A percentile compares a stretch with the other conserved stretches of the same genome.
Conservation (phyloP, 1,140 invertebrate species). For the Drosophila auraria region DNA sequence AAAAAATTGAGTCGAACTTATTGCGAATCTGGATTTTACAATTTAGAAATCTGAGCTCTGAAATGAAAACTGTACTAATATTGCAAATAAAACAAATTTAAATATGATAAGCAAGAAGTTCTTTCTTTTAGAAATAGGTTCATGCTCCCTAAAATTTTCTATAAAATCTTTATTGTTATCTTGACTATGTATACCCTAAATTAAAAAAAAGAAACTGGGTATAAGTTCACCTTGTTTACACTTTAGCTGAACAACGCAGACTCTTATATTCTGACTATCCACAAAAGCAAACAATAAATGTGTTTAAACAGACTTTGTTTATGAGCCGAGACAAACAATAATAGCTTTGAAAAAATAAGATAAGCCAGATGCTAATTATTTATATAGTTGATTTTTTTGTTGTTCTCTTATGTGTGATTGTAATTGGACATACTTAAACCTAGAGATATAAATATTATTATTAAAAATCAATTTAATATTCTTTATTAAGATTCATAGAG, state of each 20-base stretch:
- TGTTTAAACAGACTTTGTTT: background rate
- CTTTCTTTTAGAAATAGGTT: too few species aligned
- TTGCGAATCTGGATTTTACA: background rate
- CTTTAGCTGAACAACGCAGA: background rate
- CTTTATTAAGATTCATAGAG: too few species aligned
- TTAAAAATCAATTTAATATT: background rate
- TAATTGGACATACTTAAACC: background rate
- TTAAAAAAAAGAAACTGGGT: background rate
- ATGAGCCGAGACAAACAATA: background rate
- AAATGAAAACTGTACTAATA: too few species aligned
- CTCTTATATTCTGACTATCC: background rate
- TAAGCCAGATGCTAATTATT: too few species aligned
- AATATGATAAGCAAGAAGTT: too few species aligned
- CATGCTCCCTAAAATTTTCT: too few species aligned
- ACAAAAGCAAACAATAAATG: slow-evolving; percentile 2
- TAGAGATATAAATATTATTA: background rate
- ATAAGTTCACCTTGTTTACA: background rate
- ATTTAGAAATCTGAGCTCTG: background rate
- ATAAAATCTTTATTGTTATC: too few species aligned
- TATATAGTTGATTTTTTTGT: background rate
- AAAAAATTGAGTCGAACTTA: background rate
- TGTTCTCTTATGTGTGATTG: background rate
- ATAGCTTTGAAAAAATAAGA: too few species aligned
- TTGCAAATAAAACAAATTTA: slow-evolving; percentile 8
- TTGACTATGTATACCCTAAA: background rate